A percentile compares a stretch with the other conserved stretches of the same genome.
Evolutionary conservation across 92 coral and sea anemone genomes (phyloP).

Genomic region (Phenganax stokvisi): DNA sequence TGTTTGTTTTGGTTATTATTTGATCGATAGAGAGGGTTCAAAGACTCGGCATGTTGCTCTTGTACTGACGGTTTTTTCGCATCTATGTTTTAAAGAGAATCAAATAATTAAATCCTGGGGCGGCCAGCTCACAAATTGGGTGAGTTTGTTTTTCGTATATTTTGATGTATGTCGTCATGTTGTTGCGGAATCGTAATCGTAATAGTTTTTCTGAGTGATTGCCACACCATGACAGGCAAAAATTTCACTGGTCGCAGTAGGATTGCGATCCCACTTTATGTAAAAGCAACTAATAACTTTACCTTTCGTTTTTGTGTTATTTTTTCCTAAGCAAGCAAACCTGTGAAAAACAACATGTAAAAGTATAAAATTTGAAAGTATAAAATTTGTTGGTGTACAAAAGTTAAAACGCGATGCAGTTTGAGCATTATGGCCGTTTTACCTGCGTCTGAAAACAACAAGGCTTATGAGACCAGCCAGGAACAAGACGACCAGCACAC

Average conservation of each 20-base stretch:
- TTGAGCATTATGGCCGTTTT: neutral
- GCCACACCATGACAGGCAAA: too few species aligned
- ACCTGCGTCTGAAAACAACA: constrained; percentile 3
- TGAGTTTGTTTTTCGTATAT: too few species aligned
- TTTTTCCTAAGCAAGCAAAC: neutral
- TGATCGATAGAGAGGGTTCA: constrained; percentile 8
- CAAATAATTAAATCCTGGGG: neutral
- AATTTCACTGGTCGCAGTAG: too few species aligned
- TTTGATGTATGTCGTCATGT: too few species aligned
- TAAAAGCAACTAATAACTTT: neutral
- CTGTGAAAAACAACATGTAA: neutral
- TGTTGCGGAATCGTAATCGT: too few species aligned
- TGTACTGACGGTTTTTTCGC: neutral
- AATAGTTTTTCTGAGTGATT: too few species aligned
- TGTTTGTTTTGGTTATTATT: neutral
- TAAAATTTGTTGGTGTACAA: neutral
- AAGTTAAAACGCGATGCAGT: neutral
- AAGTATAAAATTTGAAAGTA: too few species aligned
- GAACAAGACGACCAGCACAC: neutral
- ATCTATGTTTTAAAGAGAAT: neutral
- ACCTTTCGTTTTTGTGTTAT: neutral
- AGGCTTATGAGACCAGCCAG: neutral
- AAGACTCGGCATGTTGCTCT: neutral
- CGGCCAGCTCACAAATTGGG: neutral
- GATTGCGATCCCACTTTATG: too few species aligned